Base-by-base conservation (phyloP, 2,113 vertebrate species). In the Oncorhynchus gorbuscha region DNA sequence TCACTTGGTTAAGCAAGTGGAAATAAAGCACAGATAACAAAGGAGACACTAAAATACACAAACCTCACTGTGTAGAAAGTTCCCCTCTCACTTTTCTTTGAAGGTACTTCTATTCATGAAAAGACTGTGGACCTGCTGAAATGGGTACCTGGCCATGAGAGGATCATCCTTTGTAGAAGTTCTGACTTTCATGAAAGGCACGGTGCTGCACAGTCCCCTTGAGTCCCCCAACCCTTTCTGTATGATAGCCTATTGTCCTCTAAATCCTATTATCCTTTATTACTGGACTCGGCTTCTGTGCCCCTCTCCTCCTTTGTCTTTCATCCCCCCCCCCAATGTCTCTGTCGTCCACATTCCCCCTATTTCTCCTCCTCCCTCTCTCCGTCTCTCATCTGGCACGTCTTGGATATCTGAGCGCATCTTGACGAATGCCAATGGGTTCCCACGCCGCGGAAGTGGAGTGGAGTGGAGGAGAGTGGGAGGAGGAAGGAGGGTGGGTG, bases 391-490 rank as follows among this genome's bases (percentile, higher is more conserved):
- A n/a, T 22, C 32, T 87, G 78, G 66, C 78, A 87, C 84, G 83
- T 87, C 76, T 79, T 85, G 61, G 59, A 79, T 72, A 72, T 76
- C 78, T 61, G 35, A 73, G 75, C 13, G 39, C 76, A 81, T 82
- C 81, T 85, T 89, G 89, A 72, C 89, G 87, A 90, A 93, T 92
- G 84, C 90, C 88, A 93, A 90, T 91, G 81, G 79, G 79, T 89
- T 92, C 90, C 88, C 85, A 90, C 76, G 85, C 83, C 85, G 82
- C 82, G 79, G 81, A 74, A 76, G 83, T 85, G 80, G 84, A 85
- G 82, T 83, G 79, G 75, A 84, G 82, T 82, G 79, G 75, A 84
- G 81, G 76, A 74, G 81, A 58, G 78, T 76, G 4, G 22, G 9
- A 14, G 24, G 22, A 13, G 55, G 71, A 45, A 18, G 39, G 67